Base-by-base conservation (phyloP, 2,888 invertebrate species). In the Chrysolina haemoptera region DNA sequence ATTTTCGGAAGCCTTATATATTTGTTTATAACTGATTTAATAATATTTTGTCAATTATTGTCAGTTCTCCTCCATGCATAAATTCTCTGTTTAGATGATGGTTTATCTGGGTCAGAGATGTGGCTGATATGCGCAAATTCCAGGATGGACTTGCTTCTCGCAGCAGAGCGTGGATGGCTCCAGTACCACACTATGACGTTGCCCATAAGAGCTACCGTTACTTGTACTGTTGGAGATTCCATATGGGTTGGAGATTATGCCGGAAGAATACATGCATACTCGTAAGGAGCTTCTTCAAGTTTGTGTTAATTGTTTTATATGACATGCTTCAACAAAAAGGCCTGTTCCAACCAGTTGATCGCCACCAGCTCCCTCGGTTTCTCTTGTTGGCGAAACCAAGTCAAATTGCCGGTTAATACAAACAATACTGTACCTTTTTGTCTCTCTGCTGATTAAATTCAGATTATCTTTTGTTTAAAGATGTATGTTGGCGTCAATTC, bases 201-300 rank as follows among this genome's bases (percentile, higher is more conserved):
- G 48, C 90, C 92, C 0, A 91, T 92, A 63, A 87, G 91, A 77
- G 92, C 93, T 75, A 93, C 92, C 1, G 92, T 94, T 0, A 90
- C 94, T 85, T 96, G 95, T 84, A 92, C 93, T 14, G 93, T 96
- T 1, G 94, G 93, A 62, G 90, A 92, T 77, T 90, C 91, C 62
- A 91, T 98, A 80, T 98, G 98, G 98, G 92, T 97, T 80, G 98
- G 97, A 0, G 98, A 98, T 89, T 93, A 93, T 65, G 90, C 92
- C 1, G 97, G 97, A n/a, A 92, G 93, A 77, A 91, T 98, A 74
- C 94, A 95, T 80, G 94, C 96, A 0, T 97, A 95, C 85, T 91
- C 92, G 93, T 92, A 82, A 89, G 89, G 82, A 40, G 22, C 43
- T 50, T 41, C 22, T 16, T 11, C 14, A 12, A 14, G 11, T 27